Percentiles rank a stretch among this genome's conserved stretches.
Evolutionary conservation across 2,888 invertebrate species (phyloP).

Genomic region (Phymatocera aterrima): DNA sequence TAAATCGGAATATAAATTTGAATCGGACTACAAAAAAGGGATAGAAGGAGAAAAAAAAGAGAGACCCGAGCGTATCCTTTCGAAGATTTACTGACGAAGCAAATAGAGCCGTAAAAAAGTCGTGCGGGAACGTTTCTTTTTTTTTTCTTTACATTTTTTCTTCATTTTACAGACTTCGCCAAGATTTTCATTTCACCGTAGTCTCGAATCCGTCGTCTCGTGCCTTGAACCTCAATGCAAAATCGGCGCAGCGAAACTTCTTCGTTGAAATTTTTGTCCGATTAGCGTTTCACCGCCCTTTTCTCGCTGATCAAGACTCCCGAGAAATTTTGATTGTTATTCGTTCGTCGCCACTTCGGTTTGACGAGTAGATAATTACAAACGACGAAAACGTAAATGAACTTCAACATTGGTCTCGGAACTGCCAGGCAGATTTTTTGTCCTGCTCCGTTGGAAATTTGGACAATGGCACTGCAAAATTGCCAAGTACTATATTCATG

Average conservation of each 20-base stretch:
- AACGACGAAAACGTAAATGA: neutral
- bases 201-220: neutral
- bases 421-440: neutral
- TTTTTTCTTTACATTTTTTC: constrained; percentile 17
- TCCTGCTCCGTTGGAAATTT: neutral
- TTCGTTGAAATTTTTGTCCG: neutral
- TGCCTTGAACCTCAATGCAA: neutral
- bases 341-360: neutral
- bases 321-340: neutral
- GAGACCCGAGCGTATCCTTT: neutral
- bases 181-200: neutral
- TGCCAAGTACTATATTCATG: neutral
- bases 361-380: neutral
- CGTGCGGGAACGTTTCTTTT: neutral
- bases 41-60: neutral
- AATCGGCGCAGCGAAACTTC: neutral
- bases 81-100: constrained; percentile 14
- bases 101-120: neutral
- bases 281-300: neutral
- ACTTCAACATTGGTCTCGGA: neutral
- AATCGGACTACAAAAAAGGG: neutral
- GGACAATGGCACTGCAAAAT: constrained; percentile 7
- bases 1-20: constrained; percentile 12
- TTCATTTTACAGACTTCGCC: neutral
- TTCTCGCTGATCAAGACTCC: neutral